phyloP scores from a whole-genome alignment of 1,140 invertebrate genomes.

The Drosophila malerkotliana region DNA sequence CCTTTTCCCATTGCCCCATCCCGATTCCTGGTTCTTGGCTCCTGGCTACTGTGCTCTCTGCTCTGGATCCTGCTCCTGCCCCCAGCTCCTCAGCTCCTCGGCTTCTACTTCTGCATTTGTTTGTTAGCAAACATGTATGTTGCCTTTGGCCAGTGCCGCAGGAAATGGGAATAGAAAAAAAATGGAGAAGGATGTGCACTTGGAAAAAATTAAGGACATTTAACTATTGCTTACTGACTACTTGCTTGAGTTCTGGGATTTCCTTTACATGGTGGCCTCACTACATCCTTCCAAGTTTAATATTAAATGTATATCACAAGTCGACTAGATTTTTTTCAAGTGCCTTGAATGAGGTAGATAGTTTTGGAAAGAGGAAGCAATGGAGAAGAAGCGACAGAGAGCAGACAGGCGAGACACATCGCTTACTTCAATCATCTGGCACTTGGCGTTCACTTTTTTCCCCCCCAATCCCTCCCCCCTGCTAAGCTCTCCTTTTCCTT shows the following conservation, averaged over 20 bases:
- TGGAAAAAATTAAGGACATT: slow-evolving; percentile 1
- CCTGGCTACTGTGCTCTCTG: slow-evolving; percentile 35
- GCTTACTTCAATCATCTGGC: slow-evolving; percentile 74
- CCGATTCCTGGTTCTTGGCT: slow-evolving; percentile 1
- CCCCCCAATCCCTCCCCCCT: slow-evolving; percentile 2
- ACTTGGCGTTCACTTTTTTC: slow-evolving; percentile 51
- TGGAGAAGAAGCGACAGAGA: slow-evolving; percentile 20
- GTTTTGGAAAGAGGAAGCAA: slow-evolving; percentile 15
- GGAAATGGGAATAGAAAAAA: slow-evolving; percentile 22
- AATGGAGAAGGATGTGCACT: slow-evolving; percentile 4
- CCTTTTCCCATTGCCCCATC: slow-evolving; percentile 30
- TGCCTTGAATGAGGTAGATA: background rate
- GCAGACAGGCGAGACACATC: slow-evolving; percentile 44
- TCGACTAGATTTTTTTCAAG: background rate
- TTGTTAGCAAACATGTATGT: slow-evolving; percentile 82
- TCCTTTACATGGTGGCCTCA: no score
- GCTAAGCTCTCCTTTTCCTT: slow-evolving; percentile 1
- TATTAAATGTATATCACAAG: background rate
- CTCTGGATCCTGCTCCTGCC: slow-evolving; percentile 40
- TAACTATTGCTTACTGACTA: no score
- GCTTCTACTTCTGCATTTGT: slow-evolving; percentile 63
- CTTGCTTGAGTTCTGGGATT: no score
- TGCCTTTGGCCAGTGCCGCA: slow-evolving; percentile 72
- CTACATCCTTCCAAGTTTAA: no score
- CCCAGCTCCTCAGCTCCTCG: slow-evolving; percentile 22